Evolutionary conservation across 2,888 invertebrate species (phyloP), one percentile per base, ranked within the genome.

Genomic region (Archaeoteleia sp.): DNA sequence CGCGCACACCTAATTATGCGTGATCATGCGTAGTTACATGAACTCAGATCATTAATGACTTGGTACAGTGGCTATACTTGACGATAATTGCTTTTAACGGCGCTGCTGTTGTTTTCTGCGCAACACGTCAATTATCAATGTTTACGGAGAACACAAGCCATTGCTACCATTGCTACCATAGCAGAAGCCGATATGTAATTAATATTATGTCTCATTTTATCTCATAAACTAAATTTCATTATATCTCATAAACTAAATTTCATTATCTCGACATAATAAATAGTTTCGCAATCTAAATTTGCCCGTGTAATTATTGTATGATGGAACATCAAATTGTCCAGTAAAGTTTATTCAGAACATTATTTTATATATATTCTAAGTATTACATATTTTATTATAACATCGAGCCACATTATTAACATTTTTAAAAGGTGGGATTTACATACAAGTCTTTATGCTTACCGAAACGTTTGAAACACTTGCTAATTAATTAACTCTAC

Each of bases 1-100:
- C 68, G 63, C 65, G 46, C 25, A 35, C 20, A 12, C 27, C 53
- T 69, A 69, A 69, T 69, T 69, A 69, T 69, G 68, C 68, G 68
- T 63, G 68, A 68, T 68, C 58, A 43, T 51, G 45, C 51, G 63
- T 63, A 53, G 53, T 61, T 66, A 66, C 69, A 66, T 34, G 57
- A 61, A 62, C 53, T 57, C 48, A 25, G 53, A 69, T 69, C 65
- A 70, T 66, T 70, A 70, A 70, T 57, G 69, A 70, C 61, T 70
- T 17, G 53, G 62, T 66, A 62, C 66, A 61, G 53, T 58, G 62
- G 60, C 42, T 14, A 30, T 37, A 46, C 46, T 66, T 66, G 53
- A 69, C 40, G 49, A 66, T 66, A 70, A 66, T 70, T 66, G 61
- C 57, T 58, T 46, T 48, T 15, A 61, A 57, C 57, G 13, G 55